phyloP scores from a whole-genome alignment of 2,888 invertebrate species.

The Pedicia rivosa region DNA sequence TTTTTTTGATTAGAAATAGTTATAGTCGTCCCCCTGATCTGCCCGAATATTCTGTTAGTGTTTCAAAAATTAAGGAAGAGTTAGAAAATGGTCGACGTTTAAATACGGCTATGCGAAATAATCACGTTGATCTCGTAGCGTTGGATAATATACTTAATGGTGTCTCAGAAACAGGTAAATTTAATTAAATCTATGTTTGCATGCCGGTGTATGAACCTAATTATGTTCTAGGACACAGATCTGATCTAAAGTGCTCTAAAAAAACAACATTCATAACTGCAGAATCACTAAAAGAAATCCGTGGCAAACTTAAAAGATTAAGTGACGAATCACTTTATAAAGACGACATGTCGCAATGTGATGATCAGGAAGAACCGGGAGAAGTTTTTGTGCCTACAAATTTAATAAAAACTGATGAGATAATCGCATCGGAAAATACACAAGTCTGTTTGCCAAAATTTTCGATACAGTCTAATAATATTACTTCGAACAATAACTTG shows the following conservation, averaged over 20 bases:
- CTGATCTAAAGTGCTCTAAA: no score
- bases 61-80: slow-evolving; percentile 37
- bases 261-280: slow-evolving; percentile 44
- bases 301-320: slow-evolving; percentile 37
- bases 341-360: slow-evolving; percentile 22
- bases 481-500: background rate
- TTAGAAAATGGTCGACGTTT: slow-evolving; percentile 37
- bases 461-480: slow-evolving; percentile 3
- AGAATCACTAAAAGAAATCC: slow-evolving; percentile 41
- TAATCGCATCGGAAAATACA: background rate
- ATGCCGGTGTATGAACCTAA: no score
- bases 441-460: no score
- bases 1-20: slow-evolving; percentile 6
- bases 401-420: background rate
- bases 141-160: slow-evolving; percentile 33
- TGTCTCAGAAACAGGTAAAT: slow-evolving; percentile 8
- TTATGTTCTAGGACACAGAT: no score
- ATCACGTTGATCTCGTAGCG: slow-evolving; percentile 36
- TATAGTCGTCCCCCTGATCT: slow-evolving; percentile 22
- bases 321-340: slow-evolving; percentile 33
- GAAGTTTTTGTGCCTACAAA: background rate
- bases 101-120: slow-evolving; percentile 35
- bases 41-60: slow-evolving; percentile 35
- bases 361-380: slow-evolving; percentile 1
- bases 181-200: no score